Evolutionary conservation across 2,797 vertebrate species (phyloP).

Genomic region (Gymnopithys bicolor): DNA sequence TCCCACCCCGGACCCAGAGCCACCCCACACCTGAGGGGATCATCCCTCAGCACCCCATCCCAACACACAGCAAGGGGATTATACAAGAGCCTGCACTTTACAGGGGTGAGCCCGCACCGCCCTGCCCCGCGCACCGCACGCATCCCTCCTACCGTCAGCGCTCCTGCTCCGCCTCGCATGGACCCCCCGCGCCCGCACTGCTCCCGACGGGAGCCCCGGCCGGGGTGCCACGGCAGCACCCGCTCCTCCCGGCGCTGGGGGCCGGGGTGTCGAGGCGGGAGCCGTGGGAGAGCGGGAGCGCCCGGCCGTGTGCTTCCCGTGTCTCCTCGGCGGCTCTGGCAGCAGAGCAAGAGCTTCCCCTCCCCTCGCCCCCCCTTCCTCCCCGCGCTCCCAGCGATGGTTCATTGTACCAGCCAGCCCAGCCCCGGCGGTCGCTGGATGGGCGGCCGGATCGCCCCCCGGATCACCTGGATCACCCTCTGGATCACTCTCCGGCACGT

Average conservation of each 20-base stretch:
- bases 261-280: background rate
- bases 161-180: background rate
- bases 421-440: background rate
- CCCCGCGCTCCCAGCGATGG: slow-evolving; percentile 18
- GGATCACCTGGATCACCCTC: background rate
- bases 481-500: background rate
- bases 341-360: slow-evolving; percentile 46
- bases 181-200: background rate
- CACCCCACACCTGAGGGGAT: fast-evolving
- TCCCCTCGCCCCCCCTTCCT: slow-evolving; percentile 50
- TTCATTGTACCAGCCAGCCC: slow-evolving; percentile 4
- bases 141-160: background rate
- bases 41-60: background rate
- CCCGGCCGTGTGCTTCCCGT: background rate
- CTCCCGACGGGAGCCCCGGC: background rate
- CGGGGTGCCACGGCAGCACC: background rate
- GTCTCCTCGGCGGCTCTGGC: background rate
- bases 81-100: fast-evolving
- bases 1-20: background rate
- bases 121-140: fast-evolving
- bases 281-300: background rate
- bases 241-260: background rate
- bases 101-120: background rate
- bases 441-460: background rate
- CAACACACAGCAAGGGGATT: background rate